Conservation (phyloP, 1,140 invertebrate species). For the Cherax destructor region DNA sequence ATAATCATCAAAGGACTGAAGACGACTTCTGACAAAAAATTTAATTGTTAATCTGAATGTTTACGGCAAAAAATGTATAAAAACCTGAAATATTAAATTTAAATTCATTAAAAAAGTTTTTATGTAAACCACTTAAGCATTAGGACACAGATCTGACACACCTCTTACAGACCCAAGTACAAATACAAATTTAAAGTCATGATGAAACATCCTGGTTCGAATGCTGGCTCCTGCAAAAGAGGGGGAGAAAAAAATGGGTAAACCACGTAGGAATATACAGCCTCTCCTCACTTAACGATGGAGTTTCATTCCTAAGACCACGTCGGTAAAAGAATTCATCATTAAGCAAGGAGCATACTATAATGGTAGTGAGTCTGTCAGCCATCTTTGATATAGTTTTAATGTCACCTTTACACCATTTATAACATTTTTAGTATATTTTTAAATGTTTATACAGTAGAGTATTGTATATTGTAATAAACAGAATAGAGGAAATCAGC, state of each 20-base stretch:
- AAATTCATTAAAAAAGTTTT: not conserved
- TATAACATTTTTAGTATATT: no score
- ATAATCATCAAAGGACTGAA: not conserved
- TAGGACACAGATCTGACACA: constrained; percentile 2
- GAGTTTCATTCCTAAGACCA: no score
- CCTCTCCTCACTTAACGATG: no score
- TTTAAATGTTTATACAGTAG: no score
- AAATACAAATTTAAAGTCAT: not conserved
- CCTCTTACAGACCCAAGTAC: not conserved
- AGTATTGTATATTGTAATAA: no score
- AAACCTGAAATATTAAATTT: not conserved
- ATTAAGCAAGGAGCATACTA: no score
- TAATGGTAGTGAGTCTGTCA: no score
- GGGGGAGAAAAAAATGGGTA: not conserved
- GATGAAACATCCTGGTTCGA: not conserved
- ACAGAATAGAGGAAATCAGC: no score
- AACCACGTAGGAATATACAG: not conserved
- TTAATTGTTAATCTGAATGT: not conserved
- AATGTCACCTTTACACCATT: no score
- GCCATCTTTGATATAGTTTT: no score
- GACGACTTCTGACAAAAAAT: not conserved
- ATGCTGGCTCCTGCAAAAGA: not conserved
- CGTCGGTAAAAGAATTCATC: no score
- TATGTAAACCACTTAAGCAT: not conserved
- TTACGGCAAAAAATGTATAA: not conserved